Percentiles rank a stretch among this genome's conserved stretches.
phyloP scores from a whole-genome alignment of 2,797 vertebrate species.

The Stomatorhinus walkeri region DNA sequence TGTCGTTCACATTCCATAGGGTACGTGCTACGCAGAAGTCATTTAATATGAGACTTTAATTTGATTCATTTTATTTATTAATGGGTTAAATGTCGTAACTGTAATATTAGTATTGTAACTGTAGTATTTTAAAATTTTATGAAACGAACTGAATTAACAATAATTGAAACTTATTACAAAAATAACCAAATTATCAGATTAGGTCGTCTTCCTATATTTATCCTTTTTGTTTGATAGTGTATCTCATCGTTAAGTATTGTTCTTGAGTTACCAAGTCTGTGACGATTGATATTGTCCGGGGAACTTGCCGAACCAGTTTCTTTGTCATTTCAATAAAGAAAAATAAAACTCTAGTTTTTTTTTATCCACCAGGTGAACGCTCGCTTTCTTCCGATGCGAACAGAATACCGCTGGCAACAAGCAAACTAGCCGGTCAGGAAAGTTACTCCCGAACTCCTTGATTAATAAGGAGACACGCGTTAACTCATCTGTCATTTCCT shows the following conservation, averaged over 20 bases:
- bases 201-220: not conserved
- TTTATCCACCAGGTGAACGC: slow-evolving; percentile 27
- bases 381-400: not conserved
- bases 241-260: not conserved
- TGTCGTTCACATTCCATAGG: not conserved
- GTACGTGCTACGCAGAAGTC: not conserved
- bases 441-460: slow-evolving; percentile 4
- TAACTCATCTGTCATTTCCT: slow-evolving; percentile 30
- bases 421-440: slow-evolving; percentile 21
- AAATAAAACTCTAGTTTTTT: slow-evolving; percentile 33
- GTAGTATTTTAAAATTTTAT: not conserved
- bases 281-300: slow-evolving; percentile 1
- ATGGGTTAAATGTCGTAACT: not conserved
- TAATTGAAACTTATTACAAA: not conserved
- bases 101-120: not conserved
- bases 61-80: not conserved
- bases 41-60: not conserved
- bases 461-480: slow-evolving; percentile 23
- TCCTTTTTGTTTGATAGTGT: not conserved
- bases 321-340: slow-evolving; percentile 45
- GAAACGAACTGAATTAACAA: not conserved
- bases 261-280: not conserved
- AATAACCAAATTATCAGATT: not conserved
- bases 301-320: slow-evolving; percentile 58
- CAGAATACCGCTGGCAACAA: slow-evolving; percentile 20